Conservation (phyloP, 2,888 invertebrate species). For the Ennomos fuscantarius region DNA sequence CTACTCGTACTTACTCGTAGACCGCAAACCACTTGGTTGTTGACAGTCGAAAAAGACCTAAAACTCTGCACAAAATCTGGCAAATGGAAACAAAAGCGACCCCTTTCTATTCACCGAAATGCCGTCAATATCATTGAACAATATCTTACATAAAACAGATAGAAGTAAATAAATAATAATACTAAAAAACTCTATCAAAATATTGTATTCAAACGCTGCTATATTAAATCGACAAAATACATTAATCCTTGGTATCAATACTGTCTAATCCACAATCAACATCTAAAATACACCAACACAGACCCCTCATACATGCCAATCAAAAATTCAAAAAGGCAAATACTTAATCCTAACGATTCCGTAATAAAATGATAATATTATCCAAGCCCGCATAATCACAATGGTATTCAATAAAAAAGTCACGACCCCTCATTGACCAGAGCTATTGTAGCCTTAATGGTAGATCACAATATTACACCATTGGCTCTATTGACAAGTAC, state of each 20-base stretch:
- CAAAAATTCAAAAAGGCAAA: slow-evolving; percentile 27
- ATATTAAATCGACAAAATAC: too few species aligned
- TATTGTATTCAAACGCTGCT: too few species aligned
- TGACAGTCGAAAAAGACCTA: too few species aligned
- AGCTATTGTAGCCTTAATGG: slow-evolving; percentile 62
- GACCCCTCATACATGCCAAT: slow-evolving; percentile 16
- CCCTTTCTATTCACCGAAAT: too few species aligned
- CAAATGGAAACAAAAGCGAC: too few species aligned
- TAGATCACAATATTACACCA: slow-evolving; percentile 53
- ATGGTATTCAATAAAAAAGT: slow-evolving; percentile 75
- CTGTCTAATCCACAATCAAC: background rate
- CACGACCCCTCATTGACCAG: slow-evolving; percentile 63
- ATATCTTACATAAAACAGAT: too few species aligned
- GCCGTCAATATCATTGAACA: too few species aligned
- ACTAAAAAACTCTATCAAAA: too few species aligned
- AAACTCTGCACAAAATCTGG: too few species aligned
- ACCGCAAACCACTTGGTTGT: too few species aligned
- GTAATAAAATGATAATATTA: slow-evolving; percentile 32
- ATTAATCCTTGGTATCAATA: background rate
- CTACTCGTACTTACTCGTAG: too few species aligned
- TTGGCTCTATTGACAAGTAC: slow-evolving; percentile 6
- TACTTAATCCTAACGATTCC: slow-evolving; percentile 23
- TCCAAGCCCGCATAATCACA: slow-evolving; percentile 68
- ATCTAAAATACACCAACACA: background rate
- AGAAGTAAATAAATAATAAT: too few species aligned